A percentile compares a stretch with the other conserved stretches of the same genome.
Evolutionary conservation across 2,113 vertebrate genomes (phyloP).

Genomic region (Coptodon bakossiorum): DNA sequence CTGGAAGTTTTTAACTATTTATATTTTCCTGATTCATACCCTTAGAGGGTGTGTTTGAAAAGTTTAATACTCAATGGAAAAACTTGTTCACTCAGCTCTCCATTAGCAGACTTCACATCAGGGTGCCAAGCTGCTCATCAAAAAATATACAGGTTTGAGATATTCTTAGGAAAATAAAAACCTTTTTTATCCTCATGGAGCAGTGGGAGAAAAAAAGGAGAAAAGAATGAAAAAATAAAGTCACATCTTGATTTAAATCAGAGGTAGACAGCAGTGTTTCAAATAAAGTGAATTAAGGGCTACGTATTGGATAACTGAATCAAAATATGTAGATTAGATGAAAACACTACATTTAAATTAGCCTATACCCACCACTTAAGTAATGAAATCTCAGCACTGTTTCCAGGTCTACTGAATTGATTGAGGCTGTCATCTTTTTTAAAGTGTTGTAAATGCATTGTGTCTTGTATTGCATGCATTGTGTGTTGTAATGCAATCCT

Average conservation of each 20-base stretch:
- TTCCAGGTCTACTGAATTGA: neutral
- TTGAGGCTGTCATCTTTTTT: neutral
- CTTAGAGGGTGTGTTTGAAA: neutral
- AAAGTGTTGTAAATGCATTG: neutral
- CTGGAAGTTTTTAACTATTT: neutral
- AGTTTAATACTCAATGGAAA: neutral
- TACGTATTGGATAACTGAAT: neutral
- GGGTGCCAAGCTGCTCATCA: neutral
- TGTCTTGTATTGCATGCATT: neutral
- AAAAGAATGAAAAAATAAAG: neutral
- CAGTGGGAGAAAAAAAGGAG: neutral
- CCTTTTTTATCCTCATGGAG: neutral
- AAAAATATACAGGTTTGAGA: neutral
- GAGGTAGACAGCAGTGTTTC: neutral
- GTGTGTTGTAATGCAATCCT: neutral
- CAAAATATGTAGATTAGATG: neutral
- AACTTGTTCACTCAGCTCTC: neutral
- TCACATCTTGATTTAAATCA: neutral
- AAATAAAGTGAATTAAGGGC: neutral
- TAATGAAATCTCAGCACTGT: neutral
- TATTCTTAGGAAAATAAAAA: neutral
- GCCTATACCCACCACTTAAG: neutral
- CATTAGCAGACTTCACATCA: neutral
- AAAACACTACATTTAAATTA: neutral
- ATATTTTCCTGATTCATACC: neutral